Evolutionary conservation across 1,140 invertebrate species (phyloP).

Genomic region (Hylaeus volcanicus): DNA sequence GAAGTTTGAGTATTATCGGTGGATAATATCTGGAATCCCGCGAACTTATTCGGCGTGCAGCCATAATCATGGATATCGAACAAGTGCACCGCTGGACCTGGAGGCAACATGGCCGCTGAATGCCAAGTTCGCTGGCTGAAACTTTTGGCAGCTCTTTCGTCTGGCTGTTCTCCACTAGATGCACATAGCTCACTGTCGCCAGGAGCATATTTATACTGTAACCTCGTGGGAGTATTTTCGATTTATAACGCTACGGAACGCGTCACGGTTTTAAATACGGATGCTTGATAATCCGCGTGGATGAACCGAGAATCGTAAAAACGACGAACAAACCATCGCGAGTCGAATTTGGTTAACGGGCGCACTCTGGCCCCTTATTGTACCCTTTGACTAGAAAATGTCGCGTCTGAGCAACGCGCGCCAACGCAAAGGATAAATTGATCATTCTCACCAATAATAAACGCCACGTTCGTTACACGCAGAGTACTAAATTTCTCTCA

Average conservation of each 20-base stretch:
- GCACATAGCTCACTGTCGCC: conserved; percentile 15
- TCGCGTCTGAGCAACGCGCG: neutral
- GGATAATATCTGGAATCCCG: too few relatives aligned
- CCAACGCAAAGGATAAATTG: neutral
- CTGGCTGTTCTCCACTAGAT: conserved; percentile 24
- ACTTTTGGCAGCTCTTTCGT: conserved; percentile 29
- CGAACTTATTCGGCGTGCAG: too few relatives aligned
- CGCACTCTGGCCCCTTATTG: too few relatives aligned
- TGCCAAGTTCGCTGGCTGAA: conserved; percentile 24
- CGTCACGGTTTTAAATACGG: conserved; percentile 31
- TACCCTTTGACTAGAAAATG: neutral
- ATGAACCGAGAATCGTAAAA: too few relatives aligned
- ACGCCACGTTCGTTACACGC: neutral
- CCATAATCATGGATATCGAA: neutral
- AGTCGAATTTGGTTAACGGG: too few relatives aligned
- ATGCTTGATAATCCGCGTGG: too few relatives aligned
- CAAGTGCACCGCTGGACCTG: neutral
- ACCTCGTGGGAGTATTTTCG: neutral
- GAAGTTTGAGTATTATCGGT: too few relatives aligned
- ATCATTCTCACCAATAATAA: conserved; percentile 1
- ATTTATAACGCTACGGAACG: conserved; percentile 14
- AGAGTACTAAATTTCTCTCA: too few relatives aligned
- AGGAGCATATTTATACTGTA: conserved; percentile 15
- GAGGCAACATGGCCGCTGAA: conserved; percentile 8
- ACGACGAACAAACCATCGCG: too few relatives aligned